These are phyloP conservation scores for Archaeoteleia sp. DNA, from an alignment of 2,888 invertebrate species.

Conservation along the genomic window DNA sequence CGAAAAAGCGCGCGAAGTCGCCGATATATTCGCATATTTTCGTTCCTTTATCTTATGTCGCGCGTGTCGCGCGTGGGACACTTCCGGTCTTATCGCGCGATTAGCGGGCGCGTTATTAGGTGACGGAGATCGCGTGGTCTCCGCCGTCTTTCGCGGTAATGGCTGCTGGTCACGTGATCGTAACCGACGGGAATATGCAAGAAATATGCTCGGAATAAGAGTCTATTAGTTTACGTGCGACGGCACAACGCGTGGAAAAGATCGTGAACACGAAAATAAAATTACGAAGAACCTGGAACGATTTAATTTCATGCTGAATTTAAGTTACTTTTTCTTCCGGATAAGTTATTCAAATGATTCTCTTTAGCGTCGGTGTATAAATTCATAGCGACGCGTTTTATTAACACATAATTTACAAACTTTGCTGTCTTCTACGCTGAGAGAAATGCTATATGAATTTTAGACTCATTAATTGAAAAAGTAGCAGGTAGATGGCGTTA, in stretches of 20 bases:
- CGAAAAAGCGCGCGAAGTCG: slow-evolving; percentile 33
- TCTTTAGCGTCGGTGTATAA: too few relatives aligned
- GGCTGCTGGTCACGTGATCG: slow-evolving; percentile 67
- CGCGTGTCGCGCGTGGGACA: slow-evolving; percentile 59
- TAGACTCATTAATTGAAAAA: too few relatives aligned
- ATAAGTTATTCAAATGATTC: too few relatives aligned
- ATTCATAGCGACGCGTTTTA: too few relatives aligned
- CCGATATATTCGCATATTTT: slow-evolving; percentile 22
- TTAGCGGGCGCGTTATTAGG: slow-evolving; percentile 70
- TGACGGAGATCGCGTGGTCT: slow-evolving; percentile 71
- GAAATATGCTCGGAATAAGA: slow-evolving; percentile 42
- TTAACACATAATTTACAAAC: too few relatives aligned
- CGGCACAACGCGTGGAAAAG: slow-evolving; percentile 12
- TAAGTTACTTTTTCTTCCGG: neutral
- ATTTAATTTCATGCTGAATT: slow-evolving; percentile 11
- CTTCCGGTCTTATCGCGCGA: slow-evolving; percentile 69
- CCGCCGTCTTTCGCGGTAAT: slow-evolving; percentile 61
- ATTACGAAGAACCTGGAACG: slow-evolving; percentile 1
- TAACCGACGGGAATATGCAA: slow-evolving; percentile 27
- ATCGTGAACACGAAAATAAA: slow-evolving; percentile 4
- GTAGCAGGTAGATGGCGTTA: too few relatives aligned
- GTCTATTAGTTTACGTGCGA: slow-evolving; percentile 39
- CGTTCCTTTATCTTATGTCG: slow-evolving; percentile 55
- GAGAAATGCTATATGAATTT: too few relatives aligned
- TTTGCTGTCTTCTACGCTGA: too few relatives aligned